These are phyloP conservation scores for Clarias magur DNA, from an alignment of 2,113 vertebrate species.

Conservation along the genomic window DNA sequence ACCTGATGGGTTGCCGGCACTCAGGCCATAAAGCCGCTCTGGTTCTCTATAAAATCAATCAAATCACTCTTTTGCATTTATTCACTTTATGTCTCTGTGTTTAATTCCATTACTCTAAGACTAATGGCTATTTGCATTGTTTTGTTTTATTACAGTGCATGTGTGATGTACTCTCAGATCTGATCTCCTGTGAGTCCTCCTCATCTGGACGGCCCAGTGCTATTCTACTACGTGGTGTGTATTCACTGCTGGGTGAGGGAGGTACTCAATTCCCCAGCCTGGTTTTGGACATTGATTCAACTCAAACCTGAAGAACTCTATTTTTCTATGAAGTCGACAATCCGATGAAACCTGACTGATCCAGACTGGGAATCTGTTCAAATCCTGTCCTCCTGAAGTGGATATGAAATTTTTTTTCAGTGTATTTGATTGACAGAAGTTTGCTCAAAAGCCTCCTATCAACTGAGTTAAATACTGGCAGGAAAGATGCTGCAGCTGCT, in stretches of 20 bases:
- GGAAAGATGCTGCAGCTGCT: slow-evolving; percentile 30
- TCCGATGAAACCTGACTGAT: neutral
- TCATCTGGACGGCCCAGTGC: slow-evolving; percentile 28
- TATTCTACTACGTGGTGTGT: slow-evolving; percentile 72
- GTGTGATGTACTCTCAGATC: slow-evolving; percentile 72
- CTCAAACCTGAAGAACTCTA: slow-evolving; percentile 54
- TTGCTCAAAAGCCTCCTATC: slow-evolving; percentile 8
- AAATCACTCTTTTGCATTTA: neutral
- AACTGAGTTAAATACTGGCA: neutral
- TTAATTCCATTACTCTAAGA: neutral
- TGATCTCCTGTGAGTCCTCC: slow-evolving; percentile 51
- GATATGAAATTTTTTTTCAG: neutral
- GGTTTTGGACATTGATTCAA: slow-evolving; percentile 76
- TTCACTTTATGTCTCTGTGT: neutral
- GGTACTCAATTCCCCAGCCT: slow-evolving; percentile 78
- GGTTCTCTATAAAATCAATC: neutral
- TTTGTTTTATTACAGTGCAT: slow-evolving; percentile 72
- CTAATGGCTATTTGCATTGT: neutral
- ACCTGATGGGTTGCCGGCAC: neutral
- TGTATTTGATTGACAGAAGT: slow-evolving; percentile 5
- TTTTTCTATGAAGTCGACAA: neutral
- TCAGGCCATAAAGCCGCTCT: neutral
- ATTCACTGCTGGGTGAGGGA: slow-evolving; percentile 83
- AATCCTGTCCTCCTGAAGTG: neutral
- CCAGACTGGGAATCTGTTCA: neutral